A percentile compares a stretch with the other conserved stretches of the same genome.
These are phyloP conservation scores for Seira sanloemensis DNA, from an alignment of 2,888 invertebrate species.

Conservation along the genomic window DNA sequence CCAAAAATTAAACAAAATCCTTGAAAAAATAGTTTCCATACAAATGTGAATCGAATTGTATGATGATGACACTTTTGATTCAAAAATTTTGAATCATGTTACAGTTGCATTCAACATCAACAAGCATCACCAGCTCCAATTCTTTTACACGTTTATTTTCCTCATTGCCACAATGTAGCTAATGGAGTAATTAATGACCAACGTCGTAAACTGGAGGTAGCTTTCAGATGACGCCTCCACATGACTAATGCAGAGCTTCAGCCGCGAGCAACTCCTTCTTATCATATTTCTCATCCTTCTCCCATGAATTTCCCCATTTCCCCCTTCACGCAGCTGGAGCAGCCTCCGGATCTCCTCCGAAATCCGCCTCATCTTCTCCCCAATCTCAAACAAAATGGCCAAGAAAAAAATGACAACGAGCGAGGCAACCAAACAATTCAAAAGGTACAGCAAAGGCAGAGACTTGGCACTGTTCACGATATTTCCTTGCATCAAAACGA, in stretches of 20 bases:
- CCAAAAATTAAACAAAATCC: too few species aligned
- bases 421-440: not conserved
- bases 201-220: not conserved
- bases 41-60: too few species aligned
- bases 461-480: not conserved
- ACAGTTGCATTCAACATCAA: too few species aligned
- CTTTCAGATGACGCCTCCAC: not conserved
- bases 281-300: too few species aligned
- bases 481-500: not conserved
- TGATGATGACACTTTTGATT: too few species aligned
- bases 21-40: too few species aligned
- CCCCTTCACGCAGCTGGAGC: not conserved
- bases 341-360: not conserved
- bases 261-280: not conserved
- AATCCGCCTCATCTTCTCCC: not conserved
- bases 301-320: too few species aligned
- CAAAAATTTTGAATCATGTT: too few species aligned
- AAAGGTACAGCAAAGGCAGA: not conserved
- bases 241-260: not conserved
- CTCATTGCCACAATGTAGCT: not conserved
- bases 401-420: not conserved
- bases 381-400: not conserved
- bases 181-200: not conserved
- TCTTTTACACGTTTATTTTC: not conserved
- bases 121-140: too few species aligned